Base-by-base conservation (phyloP, 2,797 vertebrate species). In the Chelon labrosus region DNA sequence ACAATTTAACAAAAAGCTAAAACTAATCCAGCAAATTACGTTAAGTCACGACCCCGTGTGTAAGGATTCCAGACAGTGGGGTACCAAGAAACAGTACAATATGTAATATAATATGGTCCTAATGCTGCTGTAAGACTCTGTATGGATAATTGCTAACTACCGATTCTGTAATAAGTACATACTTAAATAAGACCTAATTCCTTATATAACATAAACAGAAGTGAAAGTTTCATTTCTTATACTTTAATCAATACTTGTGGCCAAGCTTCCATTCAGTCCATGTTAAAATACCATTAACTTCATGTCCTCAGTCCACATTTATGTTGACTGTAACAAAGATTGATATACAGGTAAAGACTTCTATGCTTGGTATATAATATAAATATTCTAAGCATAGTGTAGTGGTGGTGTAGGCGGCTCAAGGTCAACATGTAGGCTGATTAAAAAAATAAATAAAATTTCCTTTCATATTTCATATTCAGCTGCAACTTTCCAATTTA, bases 1-100 rank as follows among this genome's bases (percentile, higher is more conserved):
- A 6, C 53, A 74, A 82, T 85, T 86, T 83, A 84, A 85, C 72
- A 73, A 62, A 68, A 47, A 52, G 74, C 80, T 65, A 54, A 85
- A 83, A 58, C 78, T 57, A 44, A 67, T 82, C 77, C 62, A 78
- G 79, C 77, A 80, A 82, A 85, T 65, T 73, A 81, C 57, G 22
- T 31, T 11, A 65, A 74, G 64, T 79, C 72, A 79, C 14, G 55
- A 77, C 66, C 79, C 74, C 13, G 22, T 86, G 85, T 73, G 71
- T 77, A 72, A 64, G 27, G 66, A 69, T 61, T 57, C 13, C 47
- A 52, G 76, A 61, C 51, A 71, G 56, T 63, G 47, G 11, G 35
- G 42, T 53, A 12, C 60, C 70, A 75, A 84, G 31, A 35, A 35
- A 35, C 31, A 3, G 31, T 35, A 35, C 31, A 35, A 35, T 35